Percentiles rank a stretch among this genome's conserved stretches.
Evolutionary conservation across 2,888 invertebrate genomes (phyloP).

Genomic region (Eupithecia subfuscata): DNA sequence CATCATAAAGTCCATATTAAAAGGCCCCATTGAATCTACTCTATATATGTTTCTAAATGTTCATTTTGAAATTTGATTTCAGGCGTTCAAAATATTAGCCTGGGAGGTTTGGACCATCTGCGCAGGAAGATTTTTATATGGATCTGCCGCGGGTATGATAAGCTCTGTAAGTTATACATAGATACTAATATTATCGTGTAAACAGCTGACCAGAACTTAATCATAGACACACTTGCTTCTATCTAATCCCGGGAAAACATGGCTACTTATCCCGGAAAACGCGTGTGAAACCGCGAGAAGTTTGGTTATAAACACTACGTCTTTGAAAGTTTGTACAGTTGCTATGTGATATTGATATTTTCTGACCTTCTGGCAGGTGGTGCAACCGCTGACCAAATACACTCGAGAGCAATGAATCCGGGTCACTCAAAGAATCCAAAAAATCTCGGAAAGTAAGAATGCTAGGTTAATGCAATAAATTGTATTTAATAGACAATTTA

Average conservation of each 20-base stretch:
- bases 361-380: not conserved
- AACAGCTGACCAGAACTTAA: not conserved
- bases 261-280: not conserved
- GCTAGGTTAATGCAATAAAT: too few species aligned
- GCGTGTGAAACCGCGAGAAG: not conserved
- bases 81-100: slow-evolving; percentile 70
- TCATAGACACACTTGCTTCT: not conserved
- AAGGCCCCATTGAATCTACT: not conserved
- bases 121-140: slow-evolving; percentile 75
- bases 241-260: not conserved
- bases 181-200: not conserved
- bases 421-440: too few species aligned
- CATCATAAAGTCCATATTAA: not conserved
- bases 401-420: too few species aligned
- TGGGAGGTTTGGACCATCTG: slow-evolving; percentile 71
- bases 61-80: slow-evolving; percentile 25
- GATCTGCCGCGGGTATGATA: slow-evolving; percentile 77
- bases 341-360: not conserved
- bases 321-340: not conserved
- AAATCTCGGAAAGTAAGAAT: too few species aligned
- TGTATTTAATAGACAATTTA: too few species aligned
- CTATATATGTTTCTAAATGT: not conserved
- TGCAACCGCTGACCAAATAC: not conserved
- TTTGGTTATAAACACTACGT: not conserved
- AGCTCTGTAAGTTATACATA: slow-evolving; percentile 60